Evolutionary conservation across 2,888 invertebrate genomes (phyloP).

Genomic region (Hemicrepidius hirtus): DNA sequence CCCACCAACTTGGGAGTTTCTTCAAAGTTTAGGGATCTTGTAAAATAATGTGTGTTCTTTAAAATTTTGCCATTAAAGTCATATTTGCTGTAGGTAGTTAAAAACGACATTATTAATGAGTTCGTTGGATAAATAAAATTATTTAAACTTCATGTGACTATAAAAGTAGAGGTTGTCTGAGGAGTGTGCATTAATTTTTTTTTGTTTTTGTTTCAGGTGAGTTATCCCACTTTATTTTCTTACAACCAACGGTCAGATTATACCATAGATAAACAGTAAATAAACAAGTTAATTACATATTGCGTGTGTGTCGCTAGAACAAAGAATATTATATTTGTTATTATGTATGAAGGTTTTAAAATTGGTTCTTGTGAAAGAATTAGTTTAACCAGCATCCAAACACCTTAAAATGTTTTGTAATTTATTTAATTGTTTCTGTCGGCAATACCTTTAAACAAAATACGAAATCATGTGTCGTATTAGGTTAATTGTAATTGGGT

Average conservation of each 20-base stretch:
- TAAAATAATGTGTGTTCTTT: too few relatives aligned
- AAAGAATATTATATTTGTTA: conserved; percentile 21
- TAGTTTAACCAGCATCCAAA: not conserved
- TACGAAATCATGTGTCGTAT: too few relatives aligned
- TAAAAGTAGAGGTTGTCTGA: not conserved
- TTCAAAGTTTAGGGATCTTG: too few relatives aligned
- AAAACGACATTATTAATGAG: too few relatives aligned
- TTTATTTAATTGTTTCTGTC: not conserved
- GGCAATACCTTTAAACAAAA: not conserved
- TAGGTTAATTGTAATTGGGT: too few relatives aligned
- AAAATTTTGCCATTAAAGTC: too few relatives aligned
- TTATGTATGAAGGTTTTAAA: conserved; percentile 9
- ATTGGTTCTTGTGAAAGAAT: conserved; percentile 20
- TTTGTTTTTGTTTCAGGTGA: conserved; percentile 39
- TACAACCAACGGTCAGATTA: not conserved
- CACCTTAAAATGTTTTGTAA: not conserved
- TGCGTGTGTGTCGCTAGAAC: conserved; percentile 18
- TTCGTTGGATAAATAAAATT: too few relatives aligned
- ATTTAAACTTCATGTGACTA: too few relatives aligned
- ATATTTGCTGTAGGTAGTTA: too few relatives aligned
- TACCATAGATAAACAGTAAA: conserved; percentile 19
- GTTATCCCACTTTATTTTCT: conserved; percentile 22
- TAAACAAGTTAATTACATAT: conserved; percentile 29
- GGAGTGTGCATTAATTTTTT: conserved; percentile 2
- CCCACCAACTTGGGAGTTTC: too few relatives aligned